These are phyloP conservation scores for Tachysurus vachellii DNA, from an alignment of 2,113 vertebrate species.

Conservation along the genomic window DNA sequence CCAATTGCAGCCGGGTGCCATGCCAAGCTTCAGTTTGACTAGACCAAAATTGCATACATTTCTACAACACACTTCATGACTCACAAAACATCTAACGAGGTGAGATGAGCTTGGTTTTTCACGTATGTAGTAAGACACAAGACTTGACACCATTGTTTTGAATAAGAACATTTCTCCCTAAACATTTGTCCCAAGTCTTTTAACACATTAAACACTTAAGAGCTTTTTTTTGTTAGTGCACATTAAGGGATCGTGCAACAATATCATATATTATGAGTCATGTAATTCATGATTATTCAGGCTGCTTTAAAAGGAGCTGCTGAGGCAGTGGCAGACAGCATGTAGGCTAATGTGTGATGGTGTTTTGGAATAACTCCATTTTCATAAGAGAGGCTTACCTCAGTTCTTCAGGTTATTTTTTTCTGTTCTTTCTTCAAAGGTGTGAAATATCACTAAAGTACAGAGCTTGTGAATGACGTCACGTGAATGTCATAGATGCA, in stretches of 20 bases:
- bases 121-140: neutral
- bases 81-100: conserved; percentile 64
- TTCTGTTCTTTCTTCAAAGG: neutral
- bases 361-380: conserved; percentile 34
- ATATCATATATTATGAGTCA: conserved; percentile 36
- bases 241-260: conserved; percentile 16
- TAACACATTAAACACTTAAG: neutral
- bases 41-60: conserved; percentile 58
- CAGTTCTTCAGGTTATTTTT: neutral
- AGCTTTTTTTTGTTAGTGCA: conserved; percentile 22
- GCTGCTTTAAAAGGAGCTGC: conserved; percentile 20
- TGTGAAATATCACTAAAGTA: neutral
- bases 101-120: conserved; percentile 38
- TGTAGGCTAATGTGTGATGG: conserved; percentile 26
- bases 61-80: conserved; percentile 58
- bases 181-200: neutral
- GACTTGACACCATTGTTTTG: no score
- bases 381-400: neutral
- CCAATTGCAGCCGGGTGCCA: conserved; percentile 62
- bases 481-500: neutral
- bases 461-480: neutral
- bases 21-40: conserved; percentile 65
- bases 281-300: conserved; percentile 44
- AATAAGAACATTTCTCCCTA: neutral
- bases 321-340: conserved; percentile 36